Base-by-base conservation (phyloP, 2,888 invertebrate species). In the Yponomeuta cagnagella region DNA sequence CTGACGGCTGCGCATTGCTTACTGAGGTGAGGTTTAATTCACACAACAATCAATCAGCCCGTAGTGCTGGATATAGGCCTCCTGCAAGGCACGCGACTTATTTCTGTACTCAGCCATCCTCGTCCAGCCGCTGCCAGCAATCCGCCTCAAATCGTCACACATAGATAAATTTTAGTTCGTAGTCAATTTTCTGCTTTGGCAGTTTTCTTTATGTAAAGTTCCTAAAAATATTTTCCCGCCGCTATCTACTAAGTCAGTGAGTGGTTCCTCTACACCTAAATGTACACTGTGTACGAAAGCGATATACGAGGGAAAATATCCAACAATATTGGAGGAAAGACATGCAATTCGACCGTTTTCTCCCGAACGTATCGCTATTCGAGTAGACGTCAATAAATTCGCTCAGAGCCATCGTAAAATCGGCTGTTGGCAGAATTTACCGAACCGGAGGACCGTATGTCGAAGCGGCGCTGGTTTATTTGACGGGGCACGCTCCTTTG, bases 1-100 rank as follows among this genome's bases (percentile, higher is more conserved):
- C 76, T 93, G 33, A 93, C 93, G 0, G 93, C 93, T 2, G 93
- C 93, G 8, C 90, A 93, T 73, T 93, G 93, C 72, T 80, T 91
- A 1, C 74, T 89, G 33, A 86, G 88, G 91, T 90, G 73, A 71
- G 64, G 67, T 15, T 58, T 15, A 5, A 58, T 15, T 43, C 43
- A 1, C 33, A 33, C 33, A 33, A 4, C 2, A 33, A 33, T 33
- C 33, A 1, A 33, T 23, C 23, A 23, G 23, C 23, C 23, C 23
- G 23, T 23, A 23, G 23, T 23, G 23, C 23, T 23, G 23, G 23
- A 23, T 1, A 23, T 23, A 23, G 23, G 23, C 23, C 23, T 23
- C 23, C 23, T 23, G 23, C 23, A 23, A 23, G 23, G 23, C 23
- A 23, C 23, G 23, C 23, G 1, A 23, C 23, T 23, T 23, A 23